Evolutionary conservation across 2,797 vertebrate genomes (phyloP).

Genomic region (Sibirionetta formosa): DNA sequence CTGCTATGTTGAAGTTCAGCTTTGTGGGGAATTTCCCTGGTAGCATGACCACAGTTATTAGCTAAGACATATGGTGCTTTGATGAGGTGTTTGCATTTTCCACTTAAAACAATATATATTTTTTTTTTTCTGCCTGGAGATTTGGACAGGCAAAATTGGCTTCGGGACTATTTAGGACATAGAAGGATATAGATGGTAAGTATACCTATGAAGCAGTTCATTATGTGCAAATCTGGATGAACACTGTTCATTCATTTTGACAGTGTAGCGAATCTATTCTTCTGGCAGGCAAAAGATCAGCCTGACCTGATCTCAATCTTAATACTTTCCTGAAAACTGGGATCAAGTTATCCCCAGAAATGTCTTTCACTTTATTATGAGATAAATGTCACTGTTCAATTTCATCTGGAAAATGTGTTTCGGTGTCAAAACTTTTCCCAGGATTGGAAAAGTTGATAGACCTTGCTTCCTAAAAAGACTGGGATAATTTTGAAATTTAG

Average conservation of each 20-base stretch:
- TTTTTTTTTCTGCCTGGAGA: background rate
- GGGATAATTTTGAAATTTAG: background rate
- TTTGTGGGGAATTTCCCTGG: background rate
- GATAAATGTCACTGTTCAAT: background rate
- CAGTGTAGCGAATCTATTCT: background rate
- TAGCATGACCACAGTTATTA: background rate
- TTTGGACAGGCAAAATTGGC: background rate
- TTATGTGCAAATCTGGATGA: background rate
- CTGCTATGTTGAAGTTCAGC: background rate
- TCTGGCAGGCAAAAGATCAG: background rate
- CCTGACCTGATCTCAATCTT: background rate
- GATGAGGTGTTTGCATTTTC: background rate
- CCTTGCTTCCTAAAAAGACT: background rate
- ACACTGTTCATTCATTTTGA: background rate
- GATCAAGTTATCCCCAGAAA: background rate
- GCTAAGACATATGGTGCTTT: accelerated
- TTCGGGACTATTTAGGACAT: background rate
- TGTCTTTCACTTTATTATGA: background rate
- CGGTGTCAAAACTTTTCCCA: background rate
- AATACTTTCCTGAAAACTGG: background rate
- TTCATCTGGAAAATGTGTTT: background rate
- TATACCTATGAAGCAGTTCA: background rate
- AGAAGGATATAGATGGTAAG: background rate
- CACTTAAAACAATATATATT: background rate
- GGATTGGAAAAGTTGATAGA: background rate